Evolutionary conservation across 1,140 invertebrate genomes (phyloP).

Genomic region (Druon quercuslanigerum): DNA sequence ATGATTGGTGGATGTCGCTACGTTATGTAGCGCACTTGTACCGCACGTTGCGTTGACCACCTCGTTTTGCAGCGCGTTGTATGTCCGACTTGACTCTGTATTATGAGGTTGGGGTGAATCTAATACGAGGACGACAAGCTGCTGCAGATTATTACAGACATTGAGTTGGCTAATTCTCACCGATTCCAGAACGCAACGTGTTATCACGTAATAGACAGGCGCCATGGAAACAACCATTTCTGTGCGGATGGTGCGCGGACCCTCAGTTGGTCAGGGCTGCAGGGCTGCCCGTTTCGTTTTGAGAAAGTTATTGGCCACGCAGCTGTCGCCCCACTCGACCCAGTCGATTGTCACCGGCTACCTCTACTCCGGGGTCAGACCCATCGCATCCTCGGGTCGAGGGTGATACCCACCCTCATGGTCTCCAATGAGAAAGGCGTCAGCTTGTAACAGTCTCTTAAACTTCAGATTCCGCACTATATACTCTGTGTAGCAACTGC

Average conservation of each 20-base stretch:
- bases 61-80: slow-evolving; percentile 24
- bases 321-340: slow-evolving; percentile 70
- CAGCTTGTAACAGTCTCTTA: slow-evolving; percentile 76
- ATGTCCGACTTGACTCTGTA: slow-evolving; percentile 5
- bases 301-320: slow-evolving; percentile 73
- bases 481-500: slow-evolving; percentile 62
- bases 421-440: slow-evolving; percentile 65
- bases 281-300: slow-evolving; percentile 43
- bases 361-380: slow-evolving; percentile 69
- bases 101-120: slow-evolving; percentile 29
- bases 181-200: slow-evolving; percentile 36
- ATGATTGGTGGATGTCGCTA: slow-evolving; percentile 60
- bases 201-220: slow-evolving; percentile 52
- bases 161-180: slow-evolving; percentile 43
- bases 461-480: slow-evolving; percentile 61
- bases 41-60: slow-evolving; percentile 8
- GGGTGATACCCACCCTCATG: slow-evolving; percentile 63
- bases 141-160: slow-evolving; percentile 40
- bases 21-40: slow-evolving; percentile 41
- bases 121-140: slow-evolving; percentile 31
- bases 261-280: slow-evolving; percentile 43
- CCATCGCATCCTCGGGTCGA: slow-evolving; percentile 66
- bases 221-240: slow-evolving; percentile 28
- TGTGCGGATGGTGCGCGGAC: slow-evolving; percentile 40
- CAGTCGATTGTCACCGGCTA: slow-evolving; percentile 73